Evolutionary conservation across 2,797 vertebrate species (phyloP), one percentile per base, ranked within the genome.

Genomic region (Betta splendens): DNA sequence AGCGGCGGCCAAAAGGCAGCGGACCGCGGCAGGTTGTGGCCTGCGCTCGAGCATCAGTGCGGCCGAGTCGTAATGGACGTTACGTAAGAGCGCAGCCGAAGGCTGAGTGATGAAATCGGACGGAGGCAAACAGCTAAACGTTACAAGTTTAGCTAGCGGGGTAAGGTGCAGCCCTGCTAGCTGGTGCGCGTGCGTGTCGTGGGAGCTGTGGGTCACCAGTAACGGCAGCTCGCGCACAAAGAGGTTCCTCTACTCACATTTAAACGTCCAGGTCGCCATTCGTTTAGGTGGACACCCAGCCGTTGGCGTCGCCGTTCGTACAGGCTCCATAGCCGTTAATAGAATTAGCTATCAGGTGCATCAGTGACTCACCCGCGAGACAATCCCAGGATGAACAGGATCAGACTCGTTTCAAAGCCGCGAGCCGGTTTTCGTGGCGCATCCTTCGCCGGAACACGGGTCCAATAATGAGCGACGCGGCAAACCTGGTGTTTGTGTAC

Each of bases 281-380:
- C n/a, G n/a, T n/a, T n/a, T n/a, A n/a, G n/a, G n/a, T n/a, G n/a
- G n/a, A n/a, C n/a, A n/a, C n/a, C n/a, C n/a, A n/a, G n/a, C 9
- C 25, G 5, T 12, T 2, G 7, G 25, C 4, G 25, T 7, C 7
- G 7, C 4, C 5, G n/a, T 35, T 35, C 25, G 8, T 15, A 21
- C 29, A 36, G 44, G 53, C 2, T 8, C 8, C 21, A 18, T 9
- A 5, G 9, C 31, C 5, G 23, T 50, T 48, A 62, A 69, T 56
- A 59, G 8, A 16, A 66, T 65, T 44, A 51, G 48, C 42, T n/a
- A 65, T 66, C 77, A 84, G 82, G 77, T 83, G 82, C 79, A 86
- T 79, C 65, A 81, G 42, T 88, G 89, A 92, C 91, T 92, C 89
- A 91, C 91, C 87, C 66, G 79, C 39, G 66, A 79, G 76, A 80